Evolutionary conservation across 2,888 invertebrate genomes (phyloP), one percentile per base, ranked within the genome.

Genomic region (Cheilosia variabilis): DNA sequence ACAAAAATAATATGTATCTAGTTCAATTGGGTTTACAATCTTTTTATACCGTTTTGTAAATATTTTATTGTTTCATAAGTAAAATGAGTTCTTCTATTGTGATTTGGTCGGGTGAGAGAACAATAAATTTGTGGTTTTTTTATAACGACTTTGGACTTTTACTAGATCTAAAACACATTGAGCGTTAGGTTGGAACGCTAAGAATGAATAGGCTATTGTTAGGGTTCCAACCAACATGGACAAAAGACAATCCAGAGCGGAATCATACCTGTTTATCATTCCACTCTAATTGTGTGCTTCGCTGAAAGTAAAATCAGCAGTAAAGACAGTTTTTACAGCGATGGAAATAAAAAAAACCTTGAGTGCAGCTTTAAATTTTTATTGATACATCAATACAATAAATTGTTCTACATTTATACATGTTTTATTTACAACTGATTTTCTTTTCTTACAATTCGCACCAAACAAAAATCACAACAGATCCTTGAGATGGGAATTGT

Each of bases 401-500:
- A 52, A 37, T 37, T 37, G 37, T 13, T 37, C 24, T 15, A 24
- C 24, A 15, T 2, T 7, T 52, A 24, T 66, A 69, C 15, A 69
- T 27, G 47, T 37, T 63, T 78, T 78, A 72, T 78, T 72, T 55
- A 71, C 57, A 62, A 34, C 31, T 50, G 19, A 55, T 53, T 50
- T n/a, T 17, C 13, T 15, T n/a, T 50, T 41, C n/a, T 57, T 50
- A 15, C 7, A 57, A 47, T 57, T 60, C 34, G 50, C 6, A 19
- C 45, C 13, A 13, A 37, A 63, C 22, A 58, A 65, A 52, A 65
- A 69, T 75, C 66, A 73, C 80, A 73, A 66, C 66, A 31, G 45
- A 73, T 73, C 66, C 79, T 66, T 60, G 72, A 52, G 60, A 55
- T 37, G 60, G 31, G 71, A 41, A 50, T 41, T 17, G 37, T 41